Base-by-base conservation (phyloP, 1,140 invertebrate genomes). In the Theocolax elegans region DNA sequence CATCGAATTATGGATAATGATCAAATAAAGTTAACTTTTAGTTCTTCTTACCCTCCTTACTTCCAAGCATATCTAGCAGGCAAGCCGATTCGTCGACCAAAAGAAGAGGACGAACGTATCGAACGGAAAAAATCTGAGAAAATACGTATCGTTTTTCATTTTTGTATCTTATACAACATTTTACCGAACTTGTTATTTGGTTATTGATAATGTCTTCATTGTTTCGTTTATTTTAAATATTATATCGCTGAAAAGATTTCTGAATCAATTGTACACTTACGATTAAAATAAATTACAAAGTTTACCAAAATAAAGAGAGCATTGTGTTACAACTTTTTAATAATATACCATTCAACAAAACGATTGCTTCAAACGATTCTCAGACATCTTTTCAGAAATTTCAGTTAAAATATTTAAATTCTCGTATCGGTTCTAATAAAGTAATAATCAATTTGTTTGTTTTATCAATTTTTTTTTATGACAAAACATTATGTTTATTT, bases 11-110 rank as follows among this genome's bases (percentile, higher is more conserved):
- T 51, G 44, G 54, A 19, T 19, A 40, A 67, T 51, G 65, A 67
- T 67, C 42, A 67, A 67, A 67, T 67, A 67, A 67, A 67, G 53
- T 49, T 15, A 59, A 31, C 19, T 48, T 67, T 59, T 27, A 23
- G 25, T 48, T 67, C 10, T 46, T 56, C 40, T 59, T 21, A 10
- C 1, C 42, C 40, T 17, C 29, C 53, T 29, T 35, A 42, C 44
- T 51, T 42, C 48, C 23, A 25, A 2, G 19, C 23, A 48, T 62
- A 48, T 46, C 40, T 31, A 46, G 4, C 42, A 62, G 8, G 15
- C 17, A 23, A 12, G 42, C 12, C 42, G 21, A 29, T 46, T 62
- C 19, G 25, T 62, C 21, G 48, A 15, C 27, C 2, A 3, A 12
- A 25, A 31, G 21, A 53, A 44, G 23, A 54, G 63, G 38, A 54